Evolutionary conservation across 2,113 vertebrate species (phyloP), one percentile per base, ranked within the genome.

Genomic region (Osmerus eperlanus): DNA sequence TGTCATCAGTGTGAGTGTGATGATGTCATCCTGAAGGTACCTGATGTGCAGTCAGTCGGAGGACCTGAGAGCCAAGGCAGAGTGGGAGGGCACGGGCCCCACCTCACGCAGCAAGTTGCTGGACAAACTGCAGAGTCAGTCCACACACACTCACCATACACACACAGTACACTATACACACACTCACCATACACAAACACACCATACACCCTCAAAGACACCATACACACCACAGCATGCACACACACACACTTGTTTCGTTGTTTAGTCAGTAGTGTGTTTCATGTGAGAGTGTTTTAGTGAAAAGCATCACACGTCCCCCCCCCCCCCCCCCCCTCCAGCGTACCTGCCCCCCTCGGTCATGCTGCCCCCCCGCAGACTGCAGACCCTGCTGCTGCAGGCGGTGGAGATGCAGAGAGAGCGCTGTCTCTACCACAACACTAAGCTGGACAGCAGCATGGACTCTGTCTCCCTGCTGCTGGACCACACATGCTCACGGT

Each of bases 81-180:
- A 98, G 75, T 99, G 97, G 97, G 97, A 98, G 90, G 97, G 97
- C 69, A 98, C 97, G 91, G 97, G 96, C 78, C 90, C 90, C 4
- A 90, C 90, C 53, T 99, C 97, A 56, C 91, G 97, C 68, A 95
- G 94, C 72, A 97, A 96, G 85, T 93, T 99, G 47, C 83, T 99
- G 88, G 97, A 99, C 90, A 98, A 97, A 81, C 95, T 99, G 71
- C 97, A 99, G 89, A 97, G 97, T 99, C 91, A 96, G 96, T 89
- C 71, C 64, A 32, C 65, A 7, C 73, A 29, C 70, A 76, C 56
- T 55, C 16, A 36, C 32, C 7, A 36, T 36, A 36, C 29, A 32
- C 29, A 32, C 29, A 32, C 29, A 32, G 1, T 32, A 32, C 29
- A 32, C 29, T 1, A 23, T 23, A 32, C 29, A 4, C 3, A 32